Evolutionary conservation across 2,113 vertebrate genomes (phyloP).

Genomic region (Phrynocephalus versicolor): DNA sequence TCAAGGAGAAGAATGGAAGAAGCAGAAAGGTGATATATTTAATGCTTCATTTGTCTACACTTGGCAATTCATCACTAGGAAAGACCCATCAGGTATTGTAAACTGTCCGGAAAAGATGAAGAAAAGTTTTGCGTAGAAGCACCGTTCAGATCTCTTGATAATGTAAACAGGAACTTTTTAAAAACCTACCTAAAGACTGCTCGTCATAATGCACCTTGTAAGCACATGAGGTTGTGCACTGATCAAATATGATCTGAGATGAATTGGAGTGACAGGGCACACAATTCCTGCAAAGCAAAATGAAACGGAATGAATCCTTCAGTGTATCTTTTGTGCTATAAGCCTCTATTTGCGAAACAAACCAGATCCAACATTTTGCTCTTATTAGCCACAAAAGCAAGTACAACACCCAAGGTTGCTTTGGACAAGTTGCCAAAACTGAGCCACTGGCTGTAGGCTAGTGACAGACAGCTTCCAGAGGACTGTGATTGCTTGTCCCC

Average conservation of each 20-base stretch:
- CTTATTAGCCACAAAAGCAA: neutral
- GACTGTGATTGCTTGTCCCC: too few relatives aligned
- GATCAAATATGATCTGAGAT: slow-evolving; percentile 69
- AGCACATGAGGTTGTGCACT: slow-evolving; percentile 84
- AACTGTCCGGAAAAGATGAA: neutral
- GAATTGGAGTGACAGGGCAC: slow-evolving; percentile 83
- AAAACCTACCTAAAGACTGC: slow-evolving; percentile 79
- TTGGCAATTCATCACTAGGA: neutral
- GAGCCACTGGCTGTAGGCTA: neutral
- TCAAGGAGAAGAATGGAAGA: neutral
- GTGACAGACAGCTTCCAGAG: neutral
- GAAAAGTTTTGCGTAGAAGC: neutral
- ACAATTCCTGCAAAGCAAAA: slow-evolving; percentile 81
- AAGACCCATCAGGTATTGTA: neutral
- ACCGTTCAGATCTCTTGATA: too few relatives aligned
- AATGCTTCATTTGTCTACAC: neutral
- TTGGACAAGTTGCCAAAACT: neutral
- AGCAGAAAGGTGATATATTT: neutral
- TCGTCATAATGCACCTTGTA: slow-evolving; percentile 77
- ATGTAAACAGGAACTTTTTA: neutral
- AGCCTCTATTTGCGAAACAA: too few relatives aligned
- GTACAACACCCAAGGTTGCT: neutral
- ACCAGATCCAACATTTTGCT: neutral
- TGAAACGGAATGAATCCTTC: slow-evolving; percentile 19
- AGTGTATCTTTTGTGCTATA: neutral